These are phyloP conservation scores for Etheostoma spectabile DNA, from an alignment of 2,113 vertebrate genomes.

Conservation along the genomic window DNA sequence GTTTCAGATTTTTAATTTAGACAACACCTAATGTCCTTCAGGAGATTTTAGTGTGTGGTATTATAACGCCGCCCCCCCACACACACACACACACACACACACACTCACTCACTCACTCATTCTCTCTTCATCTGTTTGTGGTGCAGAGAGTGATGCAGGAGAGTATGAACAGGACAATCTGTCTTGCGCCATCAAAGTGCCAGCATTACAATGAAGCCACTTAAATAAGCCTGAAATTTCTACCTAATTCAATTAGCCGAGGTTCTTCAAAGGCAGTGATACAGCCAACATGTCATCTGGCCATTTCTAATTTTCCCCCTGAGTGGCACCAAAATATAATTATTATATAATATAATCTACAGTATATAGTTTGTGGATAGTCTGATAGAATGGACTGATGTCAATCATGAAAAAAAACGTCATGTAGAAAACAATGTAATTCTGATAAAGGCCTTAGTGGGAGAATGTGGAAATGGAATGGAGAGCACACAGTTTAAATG, in stretches of 20 bases:
- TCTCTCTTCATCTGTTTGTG: slow-evolving; percentile 44
- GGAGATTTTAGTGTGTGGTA: slow-evolving; percentile 59
- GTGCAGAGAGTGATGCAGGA: slow-evolving; percentile 17
- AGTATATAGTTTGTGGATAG: background rate
- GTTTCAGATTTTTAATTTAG: slow-evolving; percentile 83
- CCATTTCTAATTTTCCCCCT: slow-evolving; percentile 73
- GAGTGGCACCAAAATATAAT: slow-evolving; percentile 49
- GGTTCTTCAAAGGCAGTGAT: slow-evolving; percentile 68
- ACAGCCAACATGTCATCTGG: slow-evolving; percentile 62
- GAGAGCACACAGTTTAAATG: background rate
- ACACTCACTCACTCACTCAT: too few relatives aligned
- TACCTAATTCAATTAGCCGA: slow-evolving; percentile 74
- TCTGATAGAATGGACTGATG: background rate
- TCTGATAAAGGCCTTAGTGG: background rate
- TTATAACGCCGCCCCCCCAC: slow-evolving; percentile 27
- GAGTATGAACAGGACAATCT: slow-evolving; percentile 48
- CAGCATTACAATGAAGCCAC: slow-evolving; percentile 22
- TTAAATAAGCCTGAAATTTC: slow-evolving; percentile 75
- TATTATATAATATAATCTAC: background rate
- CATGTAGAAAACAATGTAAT: background rate
- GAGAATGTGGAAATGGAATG: background rate
- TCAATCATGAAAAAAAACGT: background rate
- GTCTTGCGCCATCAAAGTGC: slow-evolving; percentile 51
- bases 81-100: slow-evolving; percentile 14
- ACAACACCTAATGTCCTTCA: slow-evolving; percentile 76